Evolutionary conservation across 2,888 invertebrate species (phyloP).

Genomic region (Heteromurus nitidus): DNA sequence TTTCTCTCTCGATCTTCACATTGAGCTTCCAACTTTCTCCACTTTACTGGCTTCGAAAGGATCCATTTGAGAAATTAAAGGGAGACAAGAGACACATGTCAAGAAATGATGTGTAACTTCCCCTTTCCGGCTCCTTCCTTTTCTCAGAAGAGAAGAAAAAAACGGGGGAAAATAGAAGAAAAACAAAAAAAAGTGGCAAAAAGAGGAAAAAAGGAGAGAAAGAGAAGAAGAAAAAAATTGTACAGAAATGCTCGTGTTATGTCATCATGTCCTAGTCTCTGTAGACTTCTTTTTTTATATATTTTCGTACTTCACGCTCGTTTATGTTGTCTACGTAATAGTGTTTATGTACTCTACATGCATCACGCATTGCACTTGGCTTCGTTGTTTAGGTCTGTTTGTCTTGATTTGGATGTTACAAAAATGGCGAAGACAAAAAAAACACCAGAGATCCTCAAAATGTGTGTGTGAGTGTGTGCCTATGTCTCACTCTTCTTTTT

Average conservation of each 20-base stretch:
- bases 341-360: constrained; percentile 2
- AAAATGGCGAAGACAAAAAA: background rate
- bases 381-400: background rate
- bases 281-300: constrained; percentile 44
- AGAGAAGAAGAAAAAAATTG: background rate
- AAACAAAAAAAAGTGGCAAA: constrained; percentile 38
- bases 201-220: constrained; percentile 8
- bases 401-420: background rate
- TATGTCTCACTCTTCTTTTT: no score
- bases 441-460: background rate
- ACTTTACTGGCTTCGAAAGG: constrained; percentile 39
- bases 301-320: constrained; percentile 47
- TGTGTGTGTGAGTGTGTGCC: background rate
- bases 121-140: constrained; percentile 59
- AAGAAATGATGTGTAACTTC: constrained; percentile 65
- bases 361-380: background rate
- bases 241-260: constrained; percentile 50
- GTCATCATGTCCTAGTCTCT: constrained; percentile 57
- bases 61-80: constrained; percentile 68
- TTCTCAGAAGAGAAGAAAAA: constrained; percentile 32
- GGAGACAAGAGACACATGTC: constrained; percentile 64
- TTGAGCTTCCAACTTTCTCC: background rate
- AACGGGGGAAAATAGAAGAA: constrained; percentile 24
- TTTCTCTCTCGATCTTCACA: background rate
- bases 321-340: constrained; percentile 37